Evolutionary conservation across 2,797 vertebrate species (phyloP).

Genomic region (Coregonus sp.): DNA sequence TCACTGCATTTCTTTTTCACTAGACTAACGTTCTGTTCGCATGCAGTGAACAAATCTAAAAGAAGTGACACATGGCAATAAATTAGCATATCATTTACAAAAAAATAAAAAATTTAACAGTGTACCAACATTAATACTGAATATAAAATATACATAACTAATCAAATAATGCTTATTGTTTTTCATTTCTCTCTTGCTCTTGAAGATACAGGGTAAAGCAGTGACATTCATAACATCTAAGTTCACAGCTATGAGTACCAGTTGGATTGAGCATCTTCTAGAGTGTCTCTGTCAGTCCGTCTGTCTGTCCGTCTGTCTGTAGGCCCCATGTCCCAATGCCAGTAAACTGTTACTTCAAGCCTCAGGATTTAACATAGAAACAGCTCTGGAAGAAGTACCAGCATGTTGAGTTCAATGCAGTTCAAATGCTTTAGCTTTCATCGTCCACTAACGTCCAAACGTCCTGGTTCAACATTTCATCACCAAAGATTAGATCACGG

Average conservation of each 20-base stretch:
- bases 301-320: constrained; percentile 24
- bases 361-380: constrained; percentile 60
- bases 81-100: constrained; percentile 99
- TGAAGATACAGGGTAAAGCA: constrained; percentile 86
- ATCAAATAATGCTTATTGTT: constrained; percentile 82
- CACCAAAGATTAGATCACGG: constrained; percentile 57
- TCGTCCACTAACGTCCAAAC: constrained; percentile 29
- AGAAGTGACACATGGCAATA: constrained; percentile 96
- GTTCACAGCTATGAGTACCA: constrained; percentile 83
- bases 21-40: constrained; percentile 84
- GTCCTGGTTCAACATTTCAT: constrained; percentile 56
- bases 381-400: constrained; percentile 56
- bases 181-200: constrained; percentile 75
- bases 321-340: constrained; percentile 63
- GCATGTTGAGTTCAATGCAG: constrained; percentile 40
- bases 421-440: constrained; percentile 43
- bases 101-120: constrained; percentile 89
- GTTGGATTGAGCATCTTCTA: constrained; percentile 63
- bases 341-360: constrained; percentile 67
- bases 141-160: constrained; percentile 98
- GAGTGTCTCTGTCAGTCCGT: constrained; percentile 4
- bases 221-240: constrained; percentile 91
- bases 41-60: constrained; percentile 89
- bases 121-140: constrained; percentile 98
- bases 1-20: constrained; percentile 83